Base-by-base conservation (phyloP, 2,113 vertebrate genomes). In the Phalacrocorax aristotelis region DNA sequence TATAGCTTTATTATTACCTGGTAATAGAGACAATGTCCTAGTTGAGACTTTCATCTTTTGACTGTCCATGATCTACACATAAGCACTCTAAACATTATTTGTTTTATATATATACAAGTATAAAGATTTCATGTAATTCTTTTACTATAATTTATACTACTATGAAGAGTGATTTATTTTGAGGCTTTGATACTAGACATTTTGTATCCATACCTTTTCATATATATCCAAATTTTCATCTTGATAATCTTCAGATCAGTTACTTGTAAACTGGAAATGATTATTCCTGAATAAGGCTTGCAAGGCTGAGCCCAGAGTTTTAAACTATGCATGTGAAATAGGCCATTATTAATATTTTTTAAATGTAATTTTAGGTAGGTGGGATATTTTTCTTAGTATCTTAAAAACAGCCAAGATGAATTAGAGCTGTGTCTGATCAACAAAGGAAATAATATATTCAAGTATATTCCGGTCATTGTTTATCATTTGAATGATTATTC, bases 401-500 rank as follows among this genome's bases (percentile, higher is more conserved):
- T 94, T 93, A 91, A 91, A 77, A 89, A 10, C 10, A 95, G 54
- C 7, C 40, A 79, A 68, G 68, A 93, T 77, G n/a, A 94, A 87
- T 87, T 90, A 79, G 46, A 94, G 66, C 25, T 85, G 26, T 68
- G 87, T 70, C 27, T 92, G 72, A 95, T 36, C 55, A 74, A 96
- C 22, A 92, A 96, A 81, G 57, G 82, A 97, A 84, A 79, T 44
- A 94, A 88, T 92, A 96, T 96, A 87, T 81, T 92, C 25, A 40
- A 17, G 61, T 74, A 42, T 83, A 64, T 85, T 94, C 85, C 19
- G 44, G 81, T 81, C 87, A 64, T 48, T 84, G 82, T 70, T 96
- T 95, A 96, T 89, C 68, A 92, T 76, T 96, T 91, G 72, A 92
- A 93, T 80, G 60, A 94, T 83, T 96, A 95, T 87, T 94, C 36